Conservation (phyloP, 2,797 vertebrate genomes). For the Momotus momota region DNA sequence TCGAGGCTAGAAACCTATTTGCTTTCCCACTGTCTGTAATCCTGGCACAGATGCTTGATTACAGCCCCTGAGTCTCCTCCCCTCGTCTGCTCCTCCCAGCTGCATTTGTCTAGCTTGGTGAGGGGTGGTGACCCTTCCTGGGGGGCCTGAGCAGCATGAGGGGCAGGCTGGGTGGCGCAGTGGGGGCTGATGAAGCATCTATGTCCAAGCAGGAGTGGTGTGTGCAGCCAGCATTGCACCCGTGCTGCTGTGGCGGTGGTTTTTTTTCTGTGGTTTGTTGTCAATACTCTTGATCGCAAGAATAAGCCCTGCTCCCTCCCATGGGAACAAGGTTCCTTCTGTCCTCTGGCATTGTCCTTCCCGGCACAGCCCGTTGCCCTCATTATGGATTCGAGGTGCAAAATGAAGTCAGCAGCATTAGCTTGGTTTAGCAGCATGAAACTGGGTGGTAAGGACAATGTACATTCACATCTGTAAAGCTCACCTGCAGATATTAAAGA, state of each 20-base stretch:
- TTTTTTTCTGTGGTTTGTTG: background rate
- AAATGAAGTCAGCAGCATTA: background rate
- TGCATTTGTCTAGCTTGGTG: background rate
- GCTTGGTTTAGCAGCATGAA: background rate
- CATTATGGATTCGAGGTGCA: background rate
- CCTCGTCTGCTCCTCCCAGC: background rate
- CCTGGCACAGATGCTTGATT: background rate
- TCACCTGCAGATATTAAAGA: background rate
- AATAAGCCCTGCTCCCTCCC: background rate
- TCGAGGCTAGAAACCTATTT: background rate
- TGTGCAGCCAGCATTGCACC: background rate
- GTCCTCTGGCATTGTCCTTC: background rate
- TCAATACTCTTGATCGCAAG: background rate
- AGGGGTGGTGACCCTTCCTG: background rate
- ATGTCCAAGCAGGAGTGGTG: background rate
- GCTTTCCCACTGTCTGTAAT: background rate
- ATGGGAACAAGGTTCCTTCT: background rate
- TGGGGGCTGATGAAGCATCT: background rate
- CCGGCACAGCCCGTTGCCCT: accelerated
- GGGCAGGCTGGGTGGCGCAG: background rate
- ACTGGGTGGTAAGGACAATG: background rate
- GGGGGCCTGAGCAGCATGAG: accelerated
- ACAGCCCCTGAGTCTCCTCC: background rate
- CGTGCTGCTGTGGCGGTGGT: background rate
- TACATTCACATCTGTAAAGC: background rate